Evolutionary conservation across 2,797 vertebrate species (phyloP).

Genomic region (Myiothlypis chrysogaster): DNA sequence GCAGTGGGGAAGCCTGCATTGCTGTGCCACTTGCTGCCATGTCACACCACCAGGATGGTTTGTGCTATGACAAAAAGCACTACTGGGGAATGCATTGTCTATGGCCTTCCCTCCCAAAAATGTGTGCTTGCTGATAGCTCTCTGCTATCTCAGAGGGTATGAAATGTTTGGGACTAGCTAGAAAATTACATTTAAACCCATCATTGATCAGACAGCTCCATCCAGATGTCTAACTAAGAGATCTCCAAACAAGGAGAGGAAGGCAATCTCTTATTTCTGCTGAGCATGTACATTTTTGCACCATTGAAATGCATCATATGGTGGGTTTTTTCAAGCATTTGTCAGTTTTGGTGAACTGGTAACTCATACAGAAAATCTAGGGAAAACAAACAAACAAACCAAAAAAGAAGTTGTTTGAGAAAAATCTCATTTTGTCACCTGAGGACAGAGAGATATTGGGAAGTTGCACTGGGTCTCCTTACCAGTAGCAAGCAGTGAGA

Average conservation of each 20-base stretch:
- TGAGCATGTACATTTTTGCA: background rate
- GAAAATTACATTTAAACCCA: background rate
- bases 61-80: background rate
- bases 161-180: background rate
- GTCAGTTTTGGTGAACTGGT: background rate
- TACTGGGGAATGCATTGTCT: background rate
- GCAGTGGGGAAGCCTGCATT: background rate
- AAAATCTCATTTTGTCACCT: background rate
- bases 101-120: background rate
- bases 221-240: background rate
- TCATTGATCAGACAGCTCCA: background rate
- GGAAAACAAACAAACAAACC: background rate
- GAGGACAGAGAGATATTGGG: background rate
- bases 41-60: background rate
- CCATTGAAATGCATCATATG: background rate
- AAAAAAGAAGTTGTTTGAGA: background rate
- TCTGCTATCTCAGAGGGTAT: background rate
- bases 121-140: background rate
- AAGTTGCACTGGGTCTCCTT: background rate
- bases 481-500: background rate
- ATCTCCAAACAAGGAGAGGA: background rate
- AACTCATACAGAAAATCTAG: background rate
- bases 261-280: background rate
- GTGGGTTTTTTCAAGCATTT: fast-evolving
- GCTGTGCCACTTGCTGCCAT: background rate